Evolutionary conservation across 2,888 invertebrate species (phyloP).

Genomic region (Stegophylla sp.): DNA sequence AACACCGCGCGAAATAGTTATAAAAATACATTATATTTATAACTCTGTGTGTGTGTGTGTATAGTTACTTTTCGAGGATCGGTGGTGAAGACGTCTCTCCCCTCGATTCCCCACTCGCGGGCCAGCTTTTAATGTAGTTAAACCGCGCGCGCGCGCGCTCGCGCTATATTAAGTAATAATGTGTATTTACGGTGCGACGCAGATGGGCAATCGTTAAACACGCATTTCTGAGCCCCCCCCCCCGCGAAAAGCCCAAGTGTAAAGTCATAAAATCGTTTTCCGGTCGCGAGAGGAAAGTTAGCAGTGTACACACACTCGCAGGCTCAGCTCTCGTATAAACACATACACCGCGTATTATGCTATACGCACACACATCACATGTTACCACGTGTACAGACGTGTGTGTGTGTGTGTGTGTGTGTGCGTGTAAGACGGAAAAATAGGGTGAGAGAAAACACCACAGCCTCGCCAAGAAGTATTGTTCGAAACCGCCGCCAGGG

Average conservation of each 20-base stretch:
- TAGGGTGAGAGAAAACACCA: too few relatives aligned
- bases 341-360: too few relatives aligned
- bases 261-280: constrained; percentile 23
- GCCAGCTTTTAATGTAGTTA: neutral
- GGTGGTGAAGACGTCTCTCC: neutral
- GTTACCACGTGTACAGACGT: too few relatives aligned
- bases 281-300: too few relatives aligned
- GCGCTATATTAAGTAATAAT: neutral
- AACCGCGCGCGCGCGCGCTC: neutral
- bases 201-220: constrained; percentile 17
- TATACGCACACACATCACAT: too few relatives aligned
- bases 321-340: too few relatives aligned
- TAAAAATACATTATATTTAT: neutral
- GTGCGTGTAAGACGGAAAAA: too few relatives aligned
- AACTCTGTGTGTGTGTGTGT: neutral
- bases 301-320: too few relatives aligned
- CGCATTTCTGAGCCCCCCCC: neutral
- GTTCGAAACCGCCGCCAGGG: too few relatives aligned
- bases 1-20: neutral
- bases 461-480: too few relatives aligned
- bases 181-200: constrained; percentile 5
- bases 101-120: neutral
- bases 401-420: too few relatives aligned
- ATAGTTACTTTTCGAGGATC: too few relatives aligned
- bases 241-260: neutral